Evolutionary conservation across 2,797 vertebrate species (phyloP), one percentile per base, ranked within the genome.

Genomic region (Acanthiza pusilla): DNA sequence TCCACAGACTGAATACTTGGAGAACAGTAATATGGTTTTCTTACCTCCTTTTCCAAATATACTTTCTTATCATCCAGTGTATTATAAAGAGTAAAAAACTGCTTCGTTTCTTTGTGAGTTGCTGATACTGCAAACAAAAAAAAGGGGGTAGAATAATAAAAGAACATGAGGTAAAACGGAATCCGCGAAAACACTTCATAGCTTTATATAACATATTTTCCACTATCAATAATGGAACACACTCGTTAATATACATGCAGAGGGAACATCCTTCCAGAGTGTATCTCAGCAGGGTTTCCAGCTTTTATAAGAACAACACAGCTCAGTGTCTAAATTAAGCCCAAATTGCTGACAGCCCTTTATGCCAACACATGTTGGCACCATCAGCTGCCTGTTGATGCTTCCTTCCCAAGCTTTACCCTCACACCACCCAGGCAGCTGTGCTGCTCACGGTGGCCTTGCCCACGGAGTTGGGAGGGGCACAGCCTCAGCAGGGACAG

Each of bases 41-140:
- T 98, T 94, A 99, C 99, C 99, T 99, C 99, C 97, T 99, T 99
- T 97, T 99, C 99, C 94, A 99, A 98, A 90, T 99, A 99, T 32
- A 99, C 98, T 94, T 99, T 99, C 97, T 99, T 99, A 98, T 99
- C 99, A 65, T 99, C 99, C 91, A 99, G 92, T 10, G 99, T 99
- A 96, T 99, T 99, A 94, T 99, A 99, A 43, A 99, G 98, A 7
- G 99, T 99, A 97, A 99, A 99, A 98, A 99, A 99, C 89, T 99
- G 99, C 94, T 99, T 99, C 2, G 99, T 99, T 98, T 99, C 99
- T 97, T 99, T 99, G 97, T 99, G 99, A 50, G 99, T 99, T 43
- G 99, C 99, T 71, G 99, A 99, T 88, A 99, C 99, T 99, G 94
- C 58, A 97, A 97, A 96, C 14, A 77, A 51, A 60, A 70, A 42